Base-by-base conservation (phyloP, 2,888 invertebrate species). In the Ectropis crepuscularia region DNA sequence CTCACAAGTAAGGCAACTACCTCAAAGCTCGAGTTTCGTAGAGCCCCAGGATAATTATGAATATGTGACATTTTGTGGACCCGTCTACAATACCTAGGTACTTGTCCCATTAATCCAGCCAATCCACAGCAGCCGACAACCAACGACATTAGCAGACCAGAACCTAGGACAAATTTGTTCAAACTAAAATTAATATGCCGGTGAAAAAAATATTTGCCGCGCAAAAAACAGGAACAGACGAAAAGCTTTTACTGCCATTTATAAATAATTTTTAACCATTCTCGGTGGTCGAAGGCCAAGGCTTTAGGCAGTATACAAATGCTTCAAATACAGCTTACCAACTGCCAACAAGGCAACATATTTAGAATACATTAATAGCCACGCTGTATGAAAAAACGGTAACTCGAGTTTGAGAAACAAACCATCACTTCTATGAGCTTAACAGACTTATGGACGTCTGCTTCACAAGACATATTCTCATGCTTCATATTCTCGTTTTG, bases 361-460 rank as follows among this genome's bases (percentile, higher is more conserved):
- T 74, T 10, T 71, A 72, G 6, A 65, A 71, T 57, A 49, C 59
- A 10, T 43, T 66, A 12, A 49, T 72, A 43, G 62, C 54, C 12
- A 46, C 46, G 12, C 28, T 54, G 28, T 54, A 46, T 46, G 54
- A 54, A 61, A 42, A 41, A 57, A 28, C 38, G 46, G 9, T 55
- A 47, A 38, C n/a, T 46, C 12, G 36, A 54, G n/a, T 54, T 16
- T 46, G 36, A 42, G 28, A 16, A 37, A 46, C 38, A 28, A 46
- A 54, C 16, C 38, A 54, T 54, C 42, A 46, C 46, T 36, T 39
- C 66, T 76, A 9, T 75, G 45, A 45, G 74, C 47, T 42, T 78
- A 4, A 76, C 77, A 4, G 77, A 79, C 54, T 54, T 72, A 36
- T 79, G 78, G 76, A 76, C 76, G 0, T 76, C 78, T 2, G 65